These are phyloP conservation scores for Rhyacichthys aspro DNA, from an alignment of 2,797 vertebrate genomes.

Conservation along the genomic window DNA sequence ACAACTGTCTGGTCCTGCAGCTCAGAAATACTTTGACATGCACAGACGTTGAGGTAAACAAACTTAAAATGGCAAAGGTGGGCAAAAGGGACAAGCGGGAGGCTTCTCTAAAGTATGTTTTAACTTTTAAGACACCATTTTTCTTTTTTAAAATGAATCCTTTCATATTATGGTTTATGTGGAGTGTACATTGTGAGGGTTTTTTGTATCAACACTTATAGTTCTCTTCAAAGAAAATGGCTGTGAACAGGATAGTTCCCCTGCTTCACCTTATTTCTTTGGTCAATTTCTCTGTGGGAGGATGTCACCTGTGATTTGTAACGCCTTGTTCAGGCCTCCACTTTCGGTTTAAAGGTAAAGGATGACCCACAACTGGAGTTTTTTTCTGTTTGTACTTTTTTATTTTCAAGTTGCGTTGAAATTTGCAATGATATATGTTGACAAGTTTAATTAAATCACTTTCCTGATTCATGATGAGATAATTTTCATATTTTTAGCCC, in stretches of 20 bases:
- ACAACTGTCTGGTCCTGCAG: constrained; percentile 66
- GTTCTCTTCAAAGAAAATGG: constrained; percentile 31
- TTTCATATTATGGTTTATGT: constrained; percentile 27
- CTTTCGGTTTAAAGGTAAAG: constrained; percentile 24
- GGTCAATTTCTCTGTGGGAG: constrained; percentile 45
- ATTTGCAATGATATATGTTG: no score
- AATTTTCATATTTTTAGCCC: no score
- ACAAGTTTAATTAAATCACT: no score
- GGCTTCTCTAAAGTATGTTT: constrained; percentile 32
- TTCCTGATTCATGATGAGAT: no score
- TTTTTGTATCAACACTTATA: constrained; percentile 30
- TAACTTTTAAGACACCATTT: constrained; percentile 12
- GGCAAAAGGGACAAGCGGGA: constrained; percentile 45
- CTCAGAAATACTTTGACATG: constrained; percentile 62
- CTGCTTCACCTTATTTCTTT: constrained; percentile 36
- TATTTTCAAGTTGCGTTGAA: background rate
- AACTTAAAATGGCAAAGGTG: constrained; percentile 68
- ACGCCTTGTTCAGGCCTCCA: constrained; percentile 24
- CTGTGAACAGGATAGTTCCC: constrained; percentile 28
- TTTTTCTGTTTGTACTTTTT: constrained; percentile 9
- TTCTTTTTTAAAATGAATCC: constrained; percentile 8
- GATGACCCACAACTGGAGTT: constrained; percentile 13
- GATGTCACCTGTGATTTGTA: constrained; percentile 59
- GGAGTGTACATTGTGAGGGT: constrained; percentile 10
- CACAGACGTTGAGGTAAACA: constrained; percentile 66